Evolutionary conservation across 2,797 vertebrate genomes (phyloP).

Genomic region (Austrolebias charrua): DNA sequence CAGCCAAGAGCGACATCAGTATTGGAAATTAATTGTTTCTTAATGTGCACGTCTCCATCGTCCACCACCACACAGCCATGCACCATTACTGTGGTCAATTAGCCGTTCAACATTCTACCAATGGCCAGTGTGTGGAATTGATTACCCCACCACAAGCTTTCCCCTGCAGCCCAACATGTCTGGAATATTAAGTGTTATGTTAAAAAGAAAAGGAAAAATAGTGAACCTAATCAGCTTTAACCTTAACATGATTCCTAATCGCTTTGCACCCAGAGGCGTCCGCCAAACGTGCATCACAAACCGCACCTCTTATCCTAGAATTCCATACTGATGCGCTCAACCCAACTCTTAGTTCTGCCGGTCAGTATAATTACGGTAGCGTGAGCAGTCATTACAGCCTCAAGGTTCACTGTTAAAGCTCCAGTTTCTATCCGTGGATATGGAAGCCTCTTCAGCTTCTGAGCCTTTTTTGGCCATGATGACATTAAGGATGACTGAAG

Average conservation of each 20-base stretch:
- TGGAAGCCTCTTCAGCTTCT: conserved; percentile 40
- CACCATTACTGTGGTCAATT: conserved; percentile 82
- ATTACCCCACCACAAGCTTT: conserved; percentile 68
- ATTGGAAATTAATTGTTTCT: conserved; percentile 84
- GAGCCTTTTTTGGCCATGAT: conserved; percentile 61
- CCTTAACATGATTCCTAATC: conserved; percentile 37
- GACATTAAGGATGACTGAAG: conserved; percentile 81
- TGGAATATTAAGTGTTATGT: conserved; percentile 65
- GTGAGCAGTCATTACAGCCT: conserved; percentile 33
- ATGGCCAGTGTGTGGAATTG: conserved; percentile 74
- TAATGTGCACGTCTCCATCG: conserved; percentile 77
- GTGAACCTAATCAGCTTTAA: conserved; percentile 51
- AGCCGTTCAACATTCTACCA: conserved; percentile 73
- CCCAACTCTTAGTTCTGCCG: conserved; percentile 25
- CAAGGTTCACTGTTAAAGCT: conserved; percentile 49
- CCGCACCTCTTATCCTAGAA: conserved; percentile 11
- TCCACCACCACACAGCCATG: conserved; percentile 71
- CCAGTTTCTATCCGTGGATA: conserved; percentile 40
- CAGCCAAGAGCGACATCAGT: conserved; percentile 76
- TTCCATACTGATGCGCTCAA: conserved; percentile 6
- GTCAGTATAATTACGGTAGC: conserved; percentile 41
- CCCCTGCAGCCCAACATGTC: conserved; percentile 61
- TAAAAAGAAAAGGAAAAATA: conserved; percentile 27
- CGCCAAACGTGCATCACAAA: conserved; percentile 29
- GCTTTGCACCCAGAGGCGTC: conserved; percentile 32